Evolutionary conservation across 2,797 vertebrate genomes (phyloP).

Genomic region (Hypotaenidia okinawae): DNA sequence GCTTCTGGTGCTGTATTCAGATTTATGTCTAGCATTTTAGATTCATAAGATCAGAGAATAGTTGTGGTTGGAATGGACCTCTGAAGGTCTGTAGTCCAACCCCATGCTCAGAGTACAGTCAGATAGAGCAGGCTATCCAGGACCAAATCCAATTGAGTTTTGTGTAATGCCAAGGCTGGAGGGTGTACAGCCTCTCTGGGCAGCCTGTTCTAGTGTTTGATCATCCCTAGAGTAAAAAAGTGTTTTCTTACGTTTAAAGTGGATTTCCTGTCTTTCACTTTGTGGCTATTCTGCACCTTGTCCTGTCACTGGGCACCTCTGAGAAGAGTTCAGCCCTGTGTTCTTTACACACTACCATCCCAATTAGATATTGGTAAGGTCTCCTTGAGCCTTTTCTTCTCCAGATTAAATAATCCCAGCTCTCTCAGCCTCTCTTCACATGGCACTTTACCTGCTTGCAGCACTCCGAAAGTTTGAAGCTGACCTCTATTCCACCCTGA

Average conservation of each 20-base stretch:
- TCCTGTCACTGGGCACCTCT: not conserved
- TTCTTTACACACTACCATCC: not conserved
- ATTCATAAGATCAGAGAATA: not conserved
- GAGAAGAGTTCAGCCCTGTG: not conserved
- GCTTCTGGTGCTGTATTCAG: not conserved
- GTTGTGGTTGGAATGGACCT: not conserved
- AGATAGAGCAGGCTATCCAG: not conserved
- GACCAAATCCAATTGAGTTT: not conserved
- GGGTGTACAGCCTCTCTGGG: not conserved
- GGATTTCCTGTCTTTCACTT: not conserved
- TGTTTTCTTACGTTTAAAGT: not conserved
- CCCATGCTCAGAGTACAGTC: not conserved
- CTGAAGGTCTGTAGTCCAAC: not conserved
- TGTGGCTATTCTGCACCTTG: not conserved
- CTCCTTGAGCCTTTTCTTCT: not conserved
- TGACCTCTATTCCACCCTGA: not conserved
- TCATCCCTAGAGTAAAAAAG: not conserved
- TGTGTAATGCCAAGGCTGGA: not conserved
- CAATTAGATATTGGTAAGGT: not conserved
- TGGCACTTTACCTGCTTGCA: not conserved
- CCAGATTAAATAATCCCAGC: not conserved
- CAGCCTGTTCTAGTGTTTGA: not conserved
- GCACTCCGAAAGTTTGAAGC: not conserved
- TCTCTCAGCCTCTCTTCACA: not conserved
- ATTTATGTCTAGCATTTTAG: not conserved